Evolutionary conservation across 2,888 invertebrate genomes (phyloP).

Genomic region (Dicranocentrus wangi): DNA sequence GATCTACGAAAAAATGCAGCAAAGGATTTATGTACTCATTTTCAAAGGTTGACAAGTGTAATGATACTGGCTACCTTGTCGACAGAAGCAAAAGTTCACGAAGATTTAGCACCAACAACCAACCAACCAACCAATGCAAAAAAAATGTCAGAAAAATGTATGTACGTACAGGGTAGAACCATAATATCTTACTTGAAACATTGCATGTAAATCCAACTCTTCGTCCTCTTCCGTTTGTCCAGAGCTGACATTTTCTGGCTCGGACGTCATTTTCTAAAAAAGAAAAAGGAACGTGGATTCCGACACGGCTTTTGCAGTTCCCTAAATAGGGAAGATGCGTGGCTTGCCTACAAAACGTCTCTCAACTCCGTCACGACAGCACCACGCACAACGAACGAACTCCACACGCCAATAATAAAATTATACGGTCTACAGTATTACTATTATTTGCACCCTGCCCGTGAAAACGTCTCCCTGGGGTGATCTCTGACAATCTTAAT

Average conservation of each 20-base stretch:
- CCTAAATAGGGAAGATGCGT: too few relatives aligned
- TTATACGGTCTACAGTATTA: not conserved
- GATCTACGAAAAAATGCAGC: too few relatives aligned
- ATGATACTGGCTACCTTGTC: not conserved
- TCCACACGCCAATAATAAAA: not conserved
- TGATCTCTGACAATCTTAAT: not conserved
- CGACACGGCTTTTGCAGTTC: too few relatives aligned
- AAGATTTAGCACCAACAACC: not conserved
- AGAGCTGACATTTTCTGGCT: constrained; percentile 44
- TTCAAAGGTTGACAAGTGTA: too few relatives aligned
- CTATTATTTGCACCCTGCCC: not conserved
- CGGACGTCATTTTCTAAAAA: constrained; percentile 54
- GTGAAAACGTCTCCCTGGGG: not conserved
- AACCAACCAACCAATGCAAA: too few relatives aligned
- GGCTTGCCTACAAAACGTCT: too few relatives aligned
- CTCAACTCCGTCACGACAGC: too few relatives aligned
- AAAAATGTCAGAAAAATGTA: not conserved
- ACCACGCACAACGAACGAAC: too few relatives aligned
- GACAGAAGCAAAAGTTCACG: not conserved
- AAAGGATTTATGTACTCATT: not conserved
- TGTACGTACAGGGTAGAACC: not conserved
- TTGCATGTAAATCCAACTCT: constrained; percentile 69
- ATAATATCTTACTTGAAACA: constrained; percentile 71
- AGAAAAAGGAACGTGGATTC: not conserved
- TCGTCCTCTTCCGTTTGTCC: constrained; percentile 69